Base-by-base conservation (phyloP, 2,888 invertebrate species). In the Tridacna gigas region DNA sequence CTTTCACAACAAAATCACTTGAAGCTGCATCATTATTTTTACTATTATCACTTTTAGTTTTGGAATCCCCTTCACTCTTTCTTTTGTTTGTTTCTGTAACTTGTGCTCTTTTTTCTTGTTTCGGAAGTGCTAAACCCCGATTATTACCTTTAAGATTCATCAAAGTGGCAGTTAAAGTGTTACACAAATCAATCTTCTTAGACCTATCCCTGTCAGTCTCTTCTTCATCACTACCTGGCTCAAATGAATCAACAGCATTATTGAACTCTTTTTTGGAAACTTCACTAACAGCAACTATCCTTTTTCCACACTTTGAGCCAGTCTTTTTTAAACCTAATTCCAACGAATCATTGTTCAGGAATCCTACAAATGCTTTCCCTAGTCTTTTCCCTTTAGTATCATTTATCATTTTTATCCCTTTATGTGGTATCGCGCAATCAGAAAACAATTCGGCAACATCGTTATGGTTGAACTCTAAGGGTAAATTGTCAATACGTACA, bases 341-440 rank as follows among this genome's bases (percentile, higher is more conserved):
- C 87, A 97, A 97, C 66, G 97, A 97, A 0, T 96, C 96, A 0
- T 96, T 95, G 67, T 96, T 96, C 37, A 96, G 96, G 94, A 98
- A 98, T 90, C 97, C 96, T 0, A 98, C 96, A 93, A 96, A 97
- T 3, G 97, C 97, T 48, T 92, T 90, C 0, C 98, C 98, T 0
- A 97, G 97, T 48, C 97, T 96, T 37, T 97, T 96, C 0, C 98
- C 98, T 89, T 96, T 96, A 61, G 96, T 96, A 93, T 98, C 97
- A 92, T 97, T 97, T 18, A 98, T 96, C 94, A 98, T 96, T 94
- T 98, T 98, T 74, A 98, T 96, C 20, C 98, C 98, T 91, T 97
- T 97, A 90, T 97, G 97, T 67, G 97, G 96, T 82, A 98, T 97
- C 86, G 96, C 96, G 66, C 96, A 95, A 66, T 97, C 97, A 9